Evolutionary conservation across 2,888 invertebrate species (phyloP).

Genomic region (Chymomyza fuscimana): DNA sequence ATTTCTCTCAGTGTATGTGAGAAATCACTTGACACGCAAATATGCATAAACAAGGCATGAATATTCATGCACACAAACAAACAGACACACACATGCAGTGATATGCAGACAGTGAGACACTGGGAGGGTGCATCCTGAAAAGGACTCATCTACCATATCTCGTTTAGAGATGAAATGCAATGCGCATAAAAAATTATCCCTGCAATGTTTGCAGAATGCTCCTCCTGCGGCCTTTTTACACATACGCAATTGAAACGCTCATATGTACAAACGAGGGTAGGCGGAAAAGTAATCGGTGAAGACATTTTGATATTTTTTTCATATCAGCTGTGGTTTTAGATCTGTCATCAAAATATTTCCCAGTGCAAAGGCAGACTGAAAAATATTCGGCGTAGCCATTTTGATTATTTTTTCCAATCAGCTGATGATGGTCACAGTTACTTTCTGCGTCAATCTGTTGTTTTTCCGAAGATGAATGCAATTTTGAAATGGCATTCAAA

Average conservation of each 20-base stretch:
- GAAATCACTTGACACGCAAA: constrained; percentile 71
- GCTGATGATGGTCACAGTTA: too few relatives aligned
- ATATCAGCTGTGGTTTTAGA: too few relatives aligned
- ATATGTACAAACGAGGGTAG: too few relatives aligned
- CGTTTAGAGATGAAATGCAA: constrained; percentile 77
- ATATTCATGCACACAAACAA: constrained; percentile 61
- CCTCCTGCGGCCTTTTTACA: not conserved
- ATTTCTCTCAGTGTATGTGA: constrained; percentile 19
- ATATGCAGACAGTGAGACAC: constrained; percentile 17
- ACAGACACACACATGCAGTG: constrained; percentile 13
- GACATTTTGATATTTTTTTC: too few relatives aligned
- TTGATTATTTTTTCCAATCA: too few relatives aligned
- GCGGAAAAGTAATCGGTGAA: too few relatives aligned
- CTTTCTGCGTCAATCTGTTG: too few relatives aligned
- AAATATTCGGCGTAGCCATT: too few relatives aligned
- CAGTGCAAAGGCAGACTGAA: too few relatives aligned
- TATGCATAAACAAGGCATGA: constrained; percentile 73
- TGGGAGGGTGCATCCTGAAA: constrained; percentile 44
- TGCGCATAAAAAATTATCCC: constrained; percentile 67
- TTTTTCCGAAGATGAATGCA: too few relatives aligned
- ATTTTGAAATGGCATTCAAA: too few relatives aligned
- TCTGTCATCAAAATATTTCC: too few relatives aligned
- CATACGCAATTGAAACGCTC: not conserved
- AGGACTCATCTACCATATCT: constrained; percentile 58
- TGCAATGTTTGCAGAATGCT: constrained; percentile 55